These are phyloP conservation scores for Pterostichus madidus DNA, from an alignment of 2,888 invertebrate genomes.

Conservation along the genomic window DNA sequence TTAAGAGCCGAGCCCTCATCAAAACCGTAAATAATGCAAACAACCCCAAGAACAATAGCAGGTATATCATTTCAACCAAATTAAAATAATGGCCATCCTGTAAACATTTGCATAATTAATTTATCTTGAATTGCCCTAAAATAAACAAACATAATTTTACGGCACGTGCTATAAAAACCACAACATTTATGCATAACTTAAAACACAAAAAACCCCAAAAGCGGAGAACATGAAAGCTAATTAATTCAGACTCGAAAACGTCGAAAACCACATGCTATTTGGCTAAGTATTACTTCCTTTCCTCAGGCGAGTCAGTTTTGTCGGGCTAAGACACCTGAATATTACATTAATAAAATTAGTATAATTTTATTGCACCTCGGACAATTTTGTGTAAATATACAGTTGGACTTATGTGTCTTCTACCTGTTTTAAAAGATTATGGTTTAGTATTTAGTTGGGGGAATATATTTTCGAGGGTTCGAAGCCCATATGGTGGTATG, in stretches of 20 bases:
- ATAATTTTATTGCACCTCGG: constrained; percentile 64
- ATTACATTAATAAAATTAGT: constrained; percentile 64
- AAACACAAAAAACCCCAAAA: constrained; percentile 22
- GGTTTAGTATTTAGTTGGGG: constrained; percentile 1
- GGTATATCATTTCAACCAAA: not conserved
- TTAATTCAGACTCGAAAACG: constrained; percentile 26
- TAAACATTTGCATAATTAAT: constrained; percentile 34
- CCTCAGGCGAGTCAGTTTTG: constrained; percentile 34
- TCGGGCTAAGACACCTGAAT: constrained; percentile 6
- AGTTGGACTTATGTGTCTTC: constrained; percentile 1
- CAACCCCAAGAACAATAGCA: not conserved
- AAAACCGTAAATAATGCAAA: constrained; percentile 26
- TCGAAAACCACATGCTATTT: constrained; percentile 58
- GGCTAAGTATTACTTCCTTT: constrained; percentile 20
- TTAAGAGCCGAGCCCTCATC: not conserved
- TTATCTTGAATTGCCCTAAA: constrained; percentile 16
- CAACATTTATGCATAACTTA: not conserved
- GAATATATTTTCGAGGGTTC: constrained; percentile 24
- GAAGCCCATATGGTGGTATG: constrained; percentile 48
- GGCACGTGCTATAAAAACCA: constrained; percentile 26
- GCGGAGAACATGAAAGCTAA: constrained; percentile 27
- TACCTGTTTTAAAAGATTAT: not conserved
- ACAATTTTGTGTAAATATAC: constrained; percentile 57
- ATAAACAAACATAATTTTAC: constrained; percentile 24
- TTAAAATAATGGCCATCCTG: not conserved